Base-by-base conservation (phyloP, 37 sponge, comb jelly and placozoan genomes). In the Aphrocallistes beatrix region DNA sequence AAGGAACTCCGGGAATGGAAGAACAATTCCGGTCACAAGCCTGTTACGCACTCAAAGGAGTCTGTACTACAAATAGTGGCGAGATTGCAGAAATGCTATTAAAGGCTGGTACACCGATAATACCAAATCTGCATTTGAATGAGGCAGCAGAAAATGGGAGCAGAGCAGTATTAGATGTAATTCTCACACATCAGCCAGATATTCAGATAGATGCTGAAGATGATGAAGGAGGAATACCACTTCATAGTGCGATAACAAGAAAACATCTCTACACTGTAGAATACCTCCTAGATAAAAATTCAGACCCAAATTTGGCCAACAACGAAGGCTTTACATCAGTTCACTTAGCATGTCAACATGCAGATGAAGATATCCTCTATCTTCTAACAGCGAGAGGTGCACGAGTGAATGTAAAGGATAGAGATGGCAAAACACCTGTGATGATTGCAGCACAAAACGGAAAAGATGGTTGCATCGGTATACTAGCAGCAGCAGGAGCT, bases 291-390 rank as follows among this genome's bases (percentile, higher is more conserved):
- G n/a, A 60, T 60, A 3, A 60, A 1, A 60, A 13, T 60, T 19
- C 75, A 3, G n/a, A 60, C 21, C 75, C 75, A 32, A 60, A 60
- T 60, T 6, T 28, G 3, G 75, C 34, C 1, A 60, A 60, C 34
- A 19, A 3, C n/a, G 8, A 19, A 6, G 75, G 75, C 10, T 60
- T 25, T 30, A 60, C 10, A 25, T 32, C 75, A 32, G 75, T 60
- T 32, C 75, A 60, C 75, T 25, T 60, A 30, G 75, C 75, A 60
- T 60, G 75, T 60, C 75, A 60, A 60, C n/a, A 60, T 13, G 75
- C 75, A 25, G 75, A 60, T 60, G 75, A 60, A 28, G n/a, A 28
- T 13, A 28, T 60, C n/a, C 75, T 60, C 75, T 60, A 60, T 60
- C 75, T 60, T 60, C 75, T 60, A 19, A 60, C 75, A 6, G n/a